Base-by-base conservation (phyloP, 2,888 invertebrate genomes). In the Euspilapteryx auroguttella region DNA sequence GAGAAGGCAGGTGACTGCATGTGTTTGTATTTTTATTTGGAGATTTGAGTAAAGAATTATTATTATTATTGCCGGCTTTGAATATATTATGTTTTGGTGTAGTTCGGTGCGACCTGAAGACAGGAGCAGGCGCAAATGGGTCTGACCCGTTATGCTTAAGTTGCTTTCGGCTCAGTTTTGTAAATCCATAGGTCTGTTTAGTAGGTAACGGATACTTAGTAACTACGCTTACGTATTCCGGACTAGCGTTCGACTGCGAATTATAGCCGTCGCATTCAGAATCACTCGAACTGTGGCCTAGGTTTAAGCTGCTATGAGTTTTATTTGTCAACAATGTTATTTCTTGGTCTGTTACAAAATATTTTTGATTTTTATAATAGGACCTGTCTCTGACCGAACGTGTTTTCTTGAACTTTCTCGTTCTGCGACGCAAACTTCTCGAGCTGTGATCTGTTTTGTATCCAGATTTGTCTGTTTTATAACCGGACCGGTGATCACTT, bases 401-500 rank as follows among this genome's bases (percentile, higher is more conserved):
- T 2, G 76, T 73, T 43, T 77, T 77, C 41, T 77, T 77, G 2
- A 76, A 45, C 47, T 77, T 77, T 34, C 66, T 57, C 48, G 59
- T 79, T 37, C 71, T 63, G 23, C 77, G 52, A 31, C 77, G 56
- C 56, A 62, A 57, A 47, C 66, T 71, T 38, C 75, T 47, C 1
- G 68, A 61, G 37, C 81, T 82, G 34, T 75, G 69, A 45, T 80
- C 81, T 25, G 81, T 81, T 55, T 79, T 80, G 41, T 79, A 79
- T 35, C 82, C 77, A 6, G 77, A 77, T 47, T 79, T 80, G 32
- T 81, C 80, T 42, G 80, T 81, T 47, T 82, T 82, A 37, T 79
- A 79, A 27, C 82, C 76, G 13, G 77, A 77, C 47, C 64, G 81
- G 48, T 81, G 78, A 44, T 82, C 82, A 39, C 78, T 81, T 51